Evolutionary conservation across 92 coral and sea anemone genomes (phyloP), one percentile per base, ranked within the genome.

Genomic region (Phenganax marumi): DNA sequence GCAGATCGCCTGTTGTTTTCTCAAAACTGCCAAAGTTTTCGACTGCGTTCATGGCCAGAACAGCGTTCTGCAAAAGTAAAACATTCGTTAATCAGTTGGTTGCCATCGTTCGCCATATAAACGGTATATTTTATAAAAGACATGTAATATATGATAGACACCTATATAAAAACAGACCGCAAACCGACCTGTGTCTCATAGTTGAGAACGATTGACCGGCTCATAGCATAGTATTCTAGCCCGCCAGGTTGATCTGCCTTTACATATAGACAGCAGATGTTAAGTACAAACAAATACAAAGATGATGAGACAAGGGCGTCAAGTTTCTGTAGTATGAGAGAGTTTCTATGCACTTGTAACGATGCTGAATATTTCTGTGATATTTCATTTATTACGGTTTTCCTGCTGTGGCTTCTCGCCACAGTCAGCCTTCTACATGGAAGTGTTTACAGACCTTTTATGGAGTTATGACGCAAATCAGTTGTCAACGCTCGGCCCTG

Each of bases 381-480:
- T 76, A 61, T 78, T 77, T 77, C 81, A 78, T 78, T 61, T 78
- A n/a, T 43, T 78, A 78, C 72, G 60, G 73, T 78, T 63, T 63
- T 78, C 72, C 83, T 63, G 83, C 73, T 43, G 57, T 77, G 68
- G 51, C 81, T 11, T 22, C 52, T n/a, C 68, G 71, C 72, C 72
- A 66, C 72, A 66, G 72, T 66, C 72, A 66, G 72, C 58, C 83
- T 51, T 52, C 26, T n/a, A 78, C 17, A 26, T 50, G 46, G 61
- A 78, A 66, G 73, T 78, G 83, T 78, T 78, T 78, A 78, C 83
- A 23, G 61, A 33, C 83, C 83, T 61, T 78, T 65, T 78, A 78
- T 78, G 83, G 83, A 78, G 83, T 78, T 78, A 78, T 78, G 83
- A 78, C 83, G 83, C 73, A 78, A 78, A 78, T 78, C 58, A 63